Evolutionary conservation across 1,140 invertebrate species (phyloP).

Genomic region (Heliconius melpomene): DNA sequence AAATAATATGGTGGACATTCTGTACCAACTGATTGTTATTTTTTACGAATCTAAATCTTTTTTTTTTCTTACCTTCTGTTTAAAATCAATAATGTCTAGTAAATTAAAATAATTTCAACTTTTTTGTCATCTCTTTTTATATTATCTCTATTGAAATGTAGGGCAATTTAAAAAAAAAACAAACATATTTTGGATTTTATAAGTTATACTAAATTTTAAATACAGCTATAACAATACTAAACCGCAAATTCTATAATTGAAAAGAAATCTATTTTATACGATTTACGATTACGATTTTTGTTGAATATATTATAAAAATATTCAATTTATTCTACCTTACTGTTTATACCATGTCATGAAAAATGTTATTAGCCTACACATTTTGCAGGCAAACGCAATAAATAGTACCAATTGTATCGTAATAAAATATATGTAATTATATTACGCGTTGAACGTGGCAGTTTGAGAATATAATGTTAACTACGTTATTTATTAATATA

Average conservation of each 20-base stretch:
- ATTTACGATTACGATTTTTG: background rate
- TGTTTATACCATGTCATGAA: conserved; percentile 9
- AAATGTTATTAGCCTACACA: conserved; percentile 10
- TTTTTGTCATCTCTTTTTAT: background rate
- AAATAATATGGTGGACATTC: too few species aligned
- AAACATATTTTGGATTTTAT: background rate
- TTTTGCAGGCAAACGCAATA: conserved; percentile 7
- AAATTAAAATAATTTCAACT: background rate
- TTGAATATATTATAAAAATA: conserved; percentile 13
- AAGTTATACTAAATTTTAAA: background rate
- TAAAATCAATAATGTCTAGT: background rate
- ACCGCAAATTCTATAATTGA: background rate
- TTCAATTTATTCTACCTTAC: conserved; percentile 9
- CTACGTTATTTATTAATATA: conserved; percentile 3
- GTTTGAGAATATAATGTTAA: conserved; percentile 9
- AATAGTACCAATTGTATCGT: conserved; percentile 8
- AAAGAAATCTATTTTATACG: background rate
- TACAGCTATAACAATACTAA: background rate
- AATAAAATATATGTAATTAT: conserved; percentile 16
- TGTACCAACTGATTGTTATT: too few species aligned
- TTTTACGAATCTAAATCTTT: too few species aligned
- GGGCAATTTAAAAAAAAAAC: background rate
- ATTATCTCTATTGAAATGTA: background rate
- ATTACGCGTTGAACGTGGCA: conserved; percentile 15
- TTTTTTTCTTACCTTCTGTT: background rate